These are phyloP conservation scores for Hyperopisus bebe DNA, from an alignment of 2,113 vertebrate genomes.

Conservation along the genomic window DNA sequence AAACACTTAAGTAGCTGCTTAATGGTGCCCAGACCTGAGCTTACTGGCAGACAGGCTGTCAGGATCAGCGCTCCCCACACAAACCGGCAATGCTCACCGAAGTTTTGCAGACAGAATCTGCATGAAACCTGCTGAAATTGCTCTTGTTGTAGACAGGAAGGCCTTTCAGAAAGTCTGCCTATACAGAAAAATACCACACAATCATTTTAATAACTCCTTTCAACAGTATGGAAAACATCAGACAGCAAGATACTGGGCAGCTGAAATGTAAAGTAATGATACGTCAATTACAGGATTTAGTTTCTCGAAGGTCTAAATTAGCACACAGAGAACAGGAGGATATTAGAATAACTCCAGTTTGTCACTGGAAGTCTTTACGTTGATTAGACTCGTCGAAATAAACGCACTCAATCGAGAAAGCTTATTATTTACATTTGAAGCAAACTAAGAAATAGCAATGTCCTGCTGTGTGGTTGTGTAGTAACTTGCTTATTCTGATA, in stretches of 20 bases:
- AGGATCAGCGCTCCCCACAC: neutral
- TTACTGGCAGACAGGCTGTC: neutral
- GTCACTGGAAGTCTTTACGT: neutral
- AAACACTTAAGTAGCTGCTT: neutral
- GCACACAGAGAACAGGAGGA: neutral
- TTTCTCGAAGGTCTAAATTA: neutral
- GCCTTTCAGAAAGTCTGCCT: conserved; percentile 88
- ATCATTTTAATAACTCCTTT: neutral
- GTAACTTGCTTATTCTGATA: neutral
- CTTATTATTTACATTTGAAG: neutral
- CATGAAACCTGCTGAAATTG: conserved; percentile 90
- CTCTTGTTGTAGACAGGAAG: conserved; percentile 90
- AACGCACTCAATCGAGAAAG: neutral
- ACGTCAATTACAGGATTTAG: neutral
- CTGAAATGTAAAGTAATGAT: neutral
- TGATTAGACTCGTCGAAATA: neutral
- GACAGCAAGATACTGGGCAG: neutral
- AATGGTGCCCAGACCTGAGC: neutral
- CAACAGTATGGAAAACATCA: neutral
- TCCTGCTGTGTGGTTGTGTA: neutral
- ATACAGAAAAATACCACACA: conserved; percentile 19
- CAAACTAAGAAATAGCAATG: neutral
- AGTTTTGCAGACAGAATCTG: conserved; percentile 88
- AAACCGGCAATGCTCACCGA: conserved; percentile 66
- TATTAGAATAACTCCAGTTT: neutral